Conservation (phyloP, 2,888 invertebrate species). For the Noctua pronuba region DNA sequence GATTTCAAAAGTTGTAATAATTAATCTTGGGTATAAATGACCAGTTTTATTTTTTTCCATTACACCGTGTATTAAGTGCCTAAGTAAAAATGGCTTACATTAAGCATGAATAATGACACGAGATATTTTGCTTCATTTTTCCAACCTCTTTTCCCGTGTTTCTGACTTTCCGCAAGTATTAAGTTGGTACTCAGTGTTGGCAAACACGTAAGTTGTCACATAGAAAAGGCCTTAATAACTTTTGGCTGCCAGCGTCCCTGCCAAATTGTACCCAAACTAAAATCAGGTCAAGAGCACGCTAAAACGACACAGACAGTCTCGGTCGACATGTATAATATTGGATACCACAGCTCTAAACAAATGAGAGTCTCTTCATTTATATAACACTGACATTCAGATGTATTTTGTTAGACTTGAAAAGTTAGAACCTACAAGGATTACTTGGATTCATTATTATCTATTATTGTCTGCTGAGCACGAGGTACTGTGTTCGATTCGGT, state of each 20-base stretch:
- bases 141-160: neutral
- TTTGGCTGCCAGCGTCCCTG: neutral
- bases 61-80: neutral
- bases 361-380: neutral
- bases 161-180: neutral
- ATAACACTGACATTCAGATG: neutral
- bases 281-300: slow-evolving; percentile 38
- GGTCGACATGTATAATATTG: slow-evolving; percentile 4
- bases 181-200: neutral
- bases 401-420: neutral
- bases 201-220: neutral
- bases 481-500: too few species aligned
- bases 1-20: neutral
- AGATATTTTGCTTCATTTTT: neutral
- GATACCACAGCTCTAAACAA: neutral
- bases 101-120: neutral
- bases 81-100: neutral
- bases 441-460: neutral
- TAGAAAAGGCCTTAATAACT: slow-evolving; percentile 11
- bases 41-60: neutral
- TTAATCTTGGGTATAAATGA: neutral
- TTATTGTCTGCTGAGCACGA: too few species aligned
- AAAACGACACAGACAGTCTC: slow-evolving; percentile 3
- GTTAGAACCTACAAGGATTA: neutral
- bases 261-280: neutral